Evolutionary conservation across 2,797 vertebrate genomes (phyloP).

Genomic region (Enteromius thamalakanensis): DNA sequence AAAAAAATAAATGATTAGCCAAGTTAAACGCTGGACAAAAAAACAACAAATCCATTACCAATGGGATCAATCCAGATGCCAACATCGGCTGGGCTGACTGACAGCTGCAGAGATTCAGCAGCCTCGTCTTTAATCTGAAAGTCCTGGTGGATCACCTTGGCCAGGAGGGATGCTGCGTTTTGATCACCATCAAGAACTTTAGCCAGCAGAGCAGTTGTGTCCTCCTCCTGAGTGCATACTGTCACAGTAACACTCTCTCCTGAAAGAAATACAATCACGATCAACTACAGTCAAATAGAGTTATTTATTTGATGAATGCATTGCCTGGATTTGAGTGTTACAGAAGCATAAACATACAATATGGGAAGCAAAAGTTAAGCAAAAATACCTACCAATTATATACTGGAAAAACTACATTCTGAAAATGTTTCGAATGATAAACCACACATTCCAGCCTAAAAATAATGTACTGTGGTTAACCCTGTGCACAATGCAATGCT

Average conservation of each 20-base stretch:
- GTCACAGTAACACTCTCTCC: slow-evolving; percentile 79
- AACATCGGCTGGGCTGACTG: slow-evolving; percentile 72
- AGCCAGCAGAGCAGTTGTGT: slow-evolving; percentile 73
- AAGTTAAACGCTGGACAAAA: slow-evolving; percentile 12
- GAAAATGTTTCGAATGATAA: background rate
- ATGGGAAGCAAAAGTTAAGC: background rate
- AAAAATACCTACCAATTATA: background rate
- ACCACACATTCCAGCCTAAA: too few species aligned
- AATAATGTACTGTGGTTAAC: too few species aligned
- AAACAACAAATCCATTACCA: slow-evolving; percentile 64
- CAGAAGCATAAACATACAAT: background rate
- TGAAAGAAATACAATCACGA: slow-evolving; percentile 50
- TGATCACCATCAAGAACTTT: slow-evolving; percentile 75
- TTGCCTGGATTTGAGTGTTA: background rate
- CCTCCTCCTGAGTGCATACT: slow-evolving; percentile 72
- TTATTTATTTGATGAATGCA: background rate
- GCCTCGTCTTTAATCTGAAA: slow-evolving; percentile 59
- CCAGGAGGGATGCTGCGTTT: slow-evolving; percentile 72
- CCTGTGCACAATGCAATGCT: background rate
- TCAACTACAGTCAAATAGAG: background rate
- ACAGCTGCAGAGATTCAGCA: slow-evolving; percentile 68
- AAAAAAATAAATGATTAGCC: background rate
- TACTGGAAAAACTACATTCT: background rate
- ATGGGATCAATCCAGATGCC: slow-evolving; percentile 85
- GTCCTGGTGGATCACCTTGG: slow-evolving; percentile 79